Evolutionary conservation across 2,888 invertebrate genomes (phyloP), one percentile per base, ranked within the genome.

Genomic region (Noctua pronuba): DNA sequence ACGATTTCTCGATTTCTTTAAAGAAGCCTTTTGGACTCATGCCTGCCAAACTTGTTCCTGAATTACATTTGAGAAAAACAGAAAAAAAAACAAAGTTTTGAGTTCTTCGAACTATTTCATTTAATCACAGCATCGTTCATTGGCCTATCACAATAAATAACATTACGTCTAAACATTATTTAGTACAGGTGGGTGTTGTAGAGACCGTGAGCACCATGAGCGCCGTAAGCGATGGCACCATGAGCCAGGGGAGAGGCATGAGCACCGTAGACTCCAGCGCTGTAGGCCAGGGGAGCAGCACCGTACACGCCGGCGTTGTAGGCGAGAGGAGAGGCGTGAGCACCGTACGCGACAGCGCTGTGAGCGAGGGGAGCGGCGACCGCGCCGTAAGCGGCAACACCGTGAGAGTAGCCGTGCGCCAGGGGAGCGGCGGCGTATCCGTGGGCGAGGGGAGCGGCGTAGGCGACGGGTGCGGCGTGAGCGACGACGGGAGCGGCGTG

Each of bases 401-500:
- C 21, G 49, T 49, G 49, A 21, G 46, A 46, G 46, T 46, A 46
- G 11, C 67, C 46, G 11, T 75, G 41, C 10, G 82, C 79, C 4
- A 84, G 55, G 31, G 84, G 90, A 80, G 89, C 84, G 66, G 89
- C 89, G 69, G 76, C 73, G 71, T 86, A 85, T 24, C 86, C 90
- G 16, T 55, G 70, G 8, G 90, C 90, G 71, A 80, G 78, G 83
- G 79, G 89, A 86, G 93, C 94, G 44, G 88, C 88, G 77, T 88
- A 81, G 38, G 86, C 84, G 55, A 90, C 90, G 44, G 94, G 92
- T 78, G 94, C 94, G 79, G 95, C 94, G 75, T 93, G 88, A 80
- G 93, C 89, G 84, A 94, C 93, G 80, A 93, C 88, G 70, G 90
- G 91, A 62, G 93, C 92, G 66, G 91, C 90, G 74, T 92, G 91